Evolutionary conservation across 2,113 vertebrate genomes (phyloP), one percentile per base, ranked within the genome.

Genomic region (Hassar affinis): DNA sequence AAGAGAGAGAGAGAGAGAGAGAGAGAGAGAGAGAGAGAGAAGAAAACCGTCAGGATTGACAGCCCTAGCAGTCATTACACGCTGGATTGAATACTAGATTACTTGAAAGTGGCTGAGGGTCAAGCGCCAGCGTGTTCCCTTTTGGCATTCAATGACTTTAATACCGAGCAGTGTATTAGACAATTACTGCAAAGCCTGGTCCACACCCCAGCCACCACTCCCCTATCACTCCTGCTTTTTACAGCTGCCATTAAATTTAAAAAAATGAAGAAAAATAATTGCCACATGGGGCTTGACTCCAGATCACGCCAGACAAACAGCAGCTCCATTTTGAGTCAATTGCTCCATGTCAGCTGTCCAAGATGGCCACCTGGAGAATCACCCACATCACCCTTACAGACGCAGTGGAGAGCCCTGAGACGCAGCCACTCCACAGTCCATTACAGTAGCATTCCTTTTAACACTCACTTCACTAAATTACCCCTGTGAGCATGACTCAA

Each of bases 51-150:
- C 92, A 97, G 97, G 97, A 99, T 96, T 99, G 98, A 99, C 98
- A 98, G 96, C 95, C 95, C 95, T 93, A 93, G 96, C 96, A 98
- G 97, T 98, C 97, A 99, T 99, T 99, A 98, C 97, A 98, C 95
- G 97, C 97, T 98, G 97, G 96, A 98, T 98, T 99, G 97, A 98
- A 99, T 99, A 96, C 96, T 97, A 98, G 98, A 99, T 99, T 98
- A 98, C 95, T 96, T 95, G 96, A 97, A 98, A 99, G 97, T 99
- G 97, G 96, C 96, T 98, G 93, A 95, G 96, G 97, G 98, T 99
- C 98, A 99, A 96, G 95, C 96, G 95, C 95, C 96, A 96, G 95
- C 96, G 95, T 97, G 96, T 97, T 98, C 96, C 96, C 96, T 97
- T 97, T 98, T 97, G 97, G 96, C 96, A 97, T 95, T 96, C 96